These are phyloP conservation scores for Mamestra configurata DNA, from an alignment of 1,140 invertebrate species.

Conservation along the genomic window DNA sequence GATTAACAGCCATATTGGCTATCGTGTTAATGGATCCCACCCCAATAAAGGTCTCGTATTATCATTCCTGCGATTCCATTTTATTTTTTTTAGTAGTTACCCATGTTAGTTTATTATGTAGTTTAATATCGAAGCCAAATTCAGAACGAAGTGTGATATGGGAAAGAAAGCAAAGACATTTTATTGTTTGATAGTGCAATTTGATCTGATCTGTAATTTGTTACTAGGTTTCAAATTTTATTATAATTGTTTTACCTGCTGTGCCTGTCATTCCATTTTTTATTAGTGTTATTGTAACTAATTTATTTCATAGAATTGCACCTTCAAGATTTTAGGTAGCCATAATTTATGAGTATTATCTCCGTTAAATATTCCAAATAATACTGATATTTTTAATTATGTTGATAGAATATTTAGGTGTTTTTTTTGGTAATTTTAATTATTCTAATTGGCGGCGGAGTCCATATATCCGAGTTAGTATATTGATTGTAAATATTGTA, in stretches of 20 bases:
- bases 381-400: conserved; percentile 54
- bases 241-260: conserved; percentile 68
- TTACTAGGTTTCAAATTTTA: conserved; percentile 80
- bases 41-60: conserved; percentile 70
- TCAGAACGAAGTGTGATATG: conserved; percentile 75
- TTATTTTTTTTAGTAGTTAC: conserved; percentile 76
- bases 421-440: conserved; percentile 21
- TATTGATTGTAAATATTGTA: conserved; percentile 23
- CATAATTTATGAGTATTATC: conserved; percentile 62
- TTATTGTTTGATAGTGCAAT: conserved; percentile 71
- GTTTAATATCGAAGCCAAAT: conserved; percentile 76
- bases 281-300: conserved; percentile 50
- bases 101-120: conserved; percentile 71
- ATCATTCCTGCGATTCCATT: conserved; percentile 76
- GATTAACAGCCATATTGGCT: conserved; percentile 57
- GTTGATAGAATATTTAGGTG: conserved; percentile 42
- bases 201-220: conserved; percentile 81
- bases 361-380: conserved; percentile 43
- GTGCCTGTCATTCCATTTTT: conserved; percentile 73
- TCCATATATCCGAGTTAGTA: background rate
- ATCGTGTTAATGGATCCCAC: conserved; percentile 67
- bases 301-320: conserved; percentile 46
- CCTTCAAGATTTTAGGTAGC: conserved; percentile 56
- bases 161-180: conserved; percentile 59
- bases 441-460: conserved; percentile 43